Evolutionary conservation across 2,888 invertebrate genomes (phyloP).

Genomic region (Eristalinus aeneus): DNA sequence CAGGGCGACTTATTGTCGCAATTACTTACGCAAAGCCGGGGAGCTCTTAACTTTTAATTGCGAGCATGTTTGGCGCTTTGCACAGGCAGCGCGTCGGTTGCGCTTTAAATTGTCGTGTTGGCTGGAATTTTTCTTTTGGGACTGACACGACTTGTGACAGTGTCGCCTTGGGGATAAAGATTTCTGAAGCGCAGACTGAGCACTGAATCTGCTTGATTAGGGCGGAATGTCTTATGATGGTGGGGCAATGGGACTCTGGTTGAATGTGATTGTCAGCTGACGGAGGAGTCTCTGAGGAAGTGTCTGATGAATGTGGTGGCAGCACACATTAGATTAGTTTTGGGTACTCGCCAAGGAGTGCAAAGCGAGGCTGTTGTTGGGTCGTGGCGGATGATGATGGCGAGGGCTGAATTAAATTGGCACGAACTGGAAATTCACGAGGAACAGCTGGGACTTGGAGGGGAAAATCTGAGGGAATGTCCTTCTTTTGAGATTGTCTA

Average conservation of each 20-base stretch:
- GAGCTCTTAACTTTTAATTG: conserved; percentile 63
- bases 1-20: conserved; percentile 60
- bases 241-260: neutral
- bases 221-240: neutral
- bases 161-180: conserved; percentile 21
- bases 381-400: neutral
- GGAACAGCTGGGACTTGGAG: no score
- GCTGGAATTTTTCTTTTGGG: conserved; percentile 6
- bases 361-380: neutral
- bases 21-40: conserved; percentile 63
- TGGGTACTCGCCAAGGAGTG: neutral
- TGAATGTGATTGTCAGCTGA: neutral
- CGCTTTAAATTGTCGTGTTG: conserved; percentile 31
- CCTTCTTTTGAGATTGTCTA: no score
- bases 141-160: conserved; percentile 4
- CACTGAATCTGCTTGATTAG: conserved; percentile 9
- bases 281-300: neutral
- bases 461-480: no score
- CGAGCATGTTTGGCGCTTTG: conserved; percentile 56
- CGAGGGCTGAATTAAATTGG: no score
- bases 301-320: neutral
- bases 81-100: conserved; percentile 12
- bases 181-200: conserved; percentile 44
- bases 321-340: neutral
- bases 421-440: no score